phyloP scores from a whole-genome alignment of 2,888 invertebrate species.

The Limnephilus lunatus region DNA sequence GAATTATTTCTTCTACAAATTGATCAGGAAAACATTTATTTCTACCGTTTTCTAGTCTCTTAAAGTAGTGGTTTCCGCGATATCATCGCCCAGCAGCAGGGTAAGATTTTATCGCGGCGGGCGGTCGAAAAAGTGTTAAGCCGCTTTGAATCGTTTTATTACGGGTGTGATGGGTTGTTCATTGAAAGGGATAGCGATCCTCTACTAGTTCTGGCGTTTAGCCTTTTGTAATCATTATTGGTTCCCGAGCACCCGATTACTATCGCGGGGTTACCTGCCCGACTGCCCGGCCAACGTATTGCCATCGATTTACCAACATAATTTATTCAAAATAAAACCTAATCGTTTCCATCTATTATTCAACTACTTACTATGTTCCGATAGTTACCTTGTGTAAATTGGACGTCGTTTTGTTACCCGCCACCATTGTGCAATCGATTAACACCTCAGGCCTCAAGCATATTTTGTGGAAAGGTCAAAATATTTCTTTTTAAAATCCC shows the following conservation, averaged over 20 bases:
- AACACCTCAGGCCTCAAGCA: no score
- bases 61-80: neutral
- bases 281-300: neutral
- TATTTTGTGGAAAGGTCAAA: no score
- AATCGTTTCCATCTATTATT: neutral
- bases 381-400: neutral
- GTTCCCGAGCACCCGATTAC: neutral
- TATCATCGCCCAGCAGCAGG: neutral
- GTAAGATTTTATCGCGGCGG: slow-evolving; percentile 55
- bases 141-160: slow-evolving; percentile 62
- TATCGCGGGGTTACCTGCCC: neutral
- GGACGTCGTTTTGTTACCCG: neutral
- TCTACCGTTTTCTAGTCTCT: neutral
- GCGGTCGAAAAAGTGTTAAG: slow-evolving; percentile 62
- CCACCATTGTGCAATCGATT: neutral
- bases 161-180: slow-evolving; percentile 57
- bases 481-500: no score
- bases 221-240: neutral
- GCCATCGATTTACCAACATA: neutral
- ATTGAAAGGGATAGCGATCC: slow-evolving; percentile 55
- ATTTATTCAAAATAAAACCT: neutral
- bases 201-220: neutral
- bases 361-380: neutral
- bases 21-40: no score
- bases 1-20: no score